Base-by-base conservation (phyloP, 2,113 vertebrate species). In the Bos indicus region DNA sequence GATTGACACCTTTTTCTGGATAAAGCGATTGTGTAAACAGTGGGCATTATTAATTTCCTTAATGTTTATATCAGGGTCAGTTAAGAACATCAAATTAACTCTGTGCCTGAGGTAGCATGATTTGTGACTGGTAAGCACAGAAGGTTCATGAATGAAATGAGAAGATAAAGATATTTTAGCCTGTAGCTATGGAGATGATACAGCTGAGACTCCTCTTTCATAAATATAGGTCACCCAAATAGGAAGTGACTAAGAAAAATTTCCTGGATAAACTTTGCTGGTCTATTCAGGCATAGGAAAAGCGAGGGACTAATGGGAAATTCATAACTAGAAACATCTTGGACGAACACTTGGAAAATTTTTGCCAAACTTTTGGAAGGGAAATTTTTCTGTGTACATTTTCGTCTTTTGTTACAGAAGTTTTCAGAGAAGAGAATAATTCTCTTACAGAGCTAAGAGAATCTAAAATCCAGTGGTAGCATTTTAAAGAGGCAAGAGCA, bases 11-110 rank as follows among this genome's bases (percentile, higher is more conserved):
- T 80, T 97, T 88, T 92, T 23, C 57, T 90, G 16, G 12, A 60
- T 95, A 92, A 86, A 96, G 6, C 28, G n/a, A 74, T 89, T 81
- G 52, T 85, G 52, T 94, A 90, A 92, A 95, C 17, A 88, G 40
- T 6, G 0, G 78, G 2, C 12, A 36, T 54, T 86, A 64, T 93
- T 92, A 40, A 67, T 83, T 85, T 96, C 21, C 43, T 82, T 90
- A 88, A 83, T 85, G 30, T 33, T 85, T 82, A n/a, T 19, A 52
- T 95, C 19, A 82, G 14, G 40, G 56, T 80, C 60, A 88, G 13
- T 91, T 93, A 80, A 95, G 74, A 97, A 81, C 52, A 94, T 88
- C 90, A 85, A 46, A 60, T 97, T 90, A 92, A 64, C 43, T 64
- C 56, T 78, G 4, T 81, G n/a, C 9, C n/a, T 82, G 30, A 60